phyloP scores from a whole-genome alignment of 2,113 vertebrate species.

The Cyprinodon brontotheroides region DNA sequence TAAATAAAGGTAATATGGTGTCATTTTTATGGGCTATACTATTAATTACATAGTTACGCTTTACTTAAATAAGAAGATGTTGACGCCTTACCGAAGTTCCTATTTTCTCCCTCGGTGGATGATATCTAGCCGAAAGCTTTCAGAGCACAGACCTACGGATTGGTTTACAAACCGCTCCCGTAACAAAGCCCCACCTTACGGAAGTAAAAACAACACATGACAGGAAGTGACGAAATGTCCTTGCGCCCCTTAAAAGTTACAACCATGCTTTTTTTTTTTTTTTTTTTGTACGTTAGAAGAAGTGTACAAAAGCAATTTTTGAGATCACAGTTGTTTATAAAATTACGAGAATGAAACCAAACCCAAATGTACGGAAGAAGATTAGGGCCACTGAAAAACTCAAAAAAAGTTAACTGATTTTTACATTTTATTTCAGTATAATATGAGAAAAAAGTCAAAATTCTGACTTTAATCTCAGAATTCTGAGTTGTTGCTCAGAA shows the following conservation, averaged over 20 bases:
- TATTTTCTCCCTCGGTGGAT: conserved; percentile 20
- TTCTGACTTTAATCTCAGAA: too few relatives aligned
- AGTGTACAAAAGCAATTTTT: neutral
- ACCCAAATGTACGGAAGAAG: too few relatives aligned
- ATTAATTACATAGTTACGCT: neutral
- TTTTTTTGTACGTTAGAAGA: neutral
- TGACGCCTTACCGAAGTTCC: conserved; percentile 46
- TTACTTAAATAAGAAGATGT: fast-evolving
- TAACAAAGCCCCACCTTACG: conserved; percentile 72
- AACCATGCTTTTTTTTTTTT: neutral
- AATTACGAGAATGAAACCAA: too few relatives aligned
- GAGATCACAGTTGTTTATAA: too few relatives aligned
- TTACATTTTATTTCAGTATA: too few relatives aligned
- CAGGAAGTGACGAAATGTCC: conserved; percentile 35
- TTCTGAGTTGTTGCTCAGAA: too few relatives aligned
- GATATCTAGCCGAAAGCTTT: conserved; percentile 56
- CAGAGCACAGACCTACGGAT: conserved; percentile 33
- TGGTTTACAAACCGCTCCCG: conserved; percentile 48
- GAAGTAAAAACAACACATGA: conserved; percentile 30
- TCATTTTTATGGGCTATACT: neutral
- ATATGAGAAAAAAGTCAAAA: too few relatives aligned
- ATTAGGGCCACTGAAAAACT: too few relatives aligned
- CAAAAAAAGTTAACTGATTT: too few relatives aligned
- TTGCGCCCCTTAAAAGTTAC: neutral
- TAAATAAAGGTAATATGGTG: conserved; percentile 33